Evolutionary conservation across 2,797 vertebrate genomes (phyloP), one percentile per base, ranked within the genome.

Genomic region (Acanthopagrus latus): DNA sequence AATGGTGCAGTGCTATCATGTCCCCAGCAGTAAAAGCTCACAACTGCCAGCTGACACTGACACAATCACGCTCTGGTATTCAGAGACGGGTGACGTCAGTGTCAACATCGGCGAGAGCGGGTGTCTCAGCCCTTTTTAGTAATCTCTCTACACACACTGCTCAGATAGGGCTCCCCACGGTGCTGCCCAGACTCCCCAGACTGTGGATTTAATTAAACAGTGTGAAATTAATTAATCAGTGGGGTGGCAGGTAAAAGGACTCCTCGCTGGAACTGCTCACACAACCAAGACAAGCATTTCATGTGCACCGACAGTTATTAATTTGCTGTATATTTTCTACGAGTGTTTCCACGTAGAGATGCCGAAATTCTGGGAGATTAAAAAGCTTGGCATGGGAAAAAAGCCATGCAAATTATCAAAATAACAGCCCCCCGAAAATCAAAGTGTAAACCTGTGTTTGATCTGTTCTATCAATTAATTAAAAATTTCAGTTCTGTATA

Each of bases 31-130:
- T 80, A 70, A 78, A 76, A 54, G 92, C 94, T 84, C 95, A 96
- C 77, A 95, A 96, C 88, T 96, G 96, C 95, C 95, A 95, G 94
- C 95, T 89, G 95, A 96, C 86, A 96, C 95, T 86, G 92, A 97
- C 87, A 96, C 94, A 74, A 90, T 96, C 86, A 94, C 94, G 96
- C 91, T 96, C 94, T 67, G 94, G 95, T 75, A 92, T 82, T 91
- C 3, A 92, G 93, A 92, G 95, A 94, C 73, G 91, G 94, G 94
- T 90, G 94, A 95, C 84, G 94, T 97, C 91, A 94, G 88, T 46
- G 86, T 96, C 91, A 93, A 93, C 83, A 96, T 95, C 93, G 92
- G 79, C 90, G 93, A 93, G 94, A 95, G 96, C 84, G 89, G 74
- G 56, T 84, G 38, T 89, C 92, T 89, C 82, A 93, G 85, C 86